Percentiles rank a stretch among this genome's conserved stretches.
Conservation (phyloP, 2,113 vertebrate genomes). For the Anoura caudifer region DNA sequence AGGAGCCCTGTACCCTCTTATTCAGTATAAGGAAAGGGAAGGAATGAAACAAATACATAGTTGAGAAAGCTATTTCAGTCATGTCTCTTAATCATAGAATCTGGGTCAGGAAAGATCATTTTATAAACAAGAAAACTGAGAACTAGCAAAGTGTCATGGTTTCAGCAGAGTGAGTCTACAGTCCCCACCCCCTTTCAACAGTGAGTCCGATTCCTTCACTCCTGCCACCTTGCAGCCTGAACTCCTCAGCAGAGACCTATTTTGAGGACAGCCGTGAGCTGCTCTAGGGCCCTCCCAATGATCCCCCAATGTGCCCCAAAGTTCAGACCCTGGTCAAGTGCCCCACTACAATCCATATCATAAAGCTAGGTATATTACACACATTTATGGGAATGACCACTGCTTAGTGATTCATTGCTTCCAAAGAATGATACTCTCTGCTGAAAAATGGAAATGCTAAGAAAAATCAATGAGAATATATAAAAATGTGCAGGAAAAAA, state of each 20-base stretch:
- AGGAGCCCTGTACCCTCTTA: neutral
- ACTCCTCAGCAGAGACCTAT: neutral
- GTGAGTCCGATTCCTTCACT: neutral
- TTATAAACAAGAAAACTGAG: neutral
- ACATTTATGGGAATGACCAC: neutral
- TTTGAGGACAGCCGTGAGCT: neutral
- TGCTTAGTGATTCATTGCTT: neutral
- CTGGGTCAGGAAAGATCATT: neutral
- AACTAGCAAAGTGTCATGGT: neutral
- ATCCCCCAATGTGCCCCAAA: neutral
- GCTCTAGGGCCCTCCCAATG: neutral
- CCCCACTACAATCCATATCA: neutral
- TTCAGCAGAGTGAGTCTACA: neutral
- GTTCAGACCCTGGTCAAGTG: neutral
- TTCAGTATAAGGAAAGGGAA: neutral
- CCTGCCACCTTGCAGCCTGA: neutral
- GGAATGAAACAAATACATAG: neutral
- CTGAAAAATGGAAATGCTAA: neutral
- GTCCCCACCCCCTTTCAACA: rapidly evolving
- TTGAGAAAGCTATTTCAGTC: neutral
- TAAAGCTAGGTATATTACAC: neutral
- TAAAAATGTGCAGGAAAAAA: neutral
- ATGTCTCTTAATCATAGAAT: neutral
- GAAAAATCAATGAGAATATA: neutral
- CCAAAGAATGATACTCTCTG: neutral